These are phyloP conservation scores for Myripristis jacobus DNA, from an alignment of 2,797 vertebrate species.

Conservation along the genomic window DNA sequence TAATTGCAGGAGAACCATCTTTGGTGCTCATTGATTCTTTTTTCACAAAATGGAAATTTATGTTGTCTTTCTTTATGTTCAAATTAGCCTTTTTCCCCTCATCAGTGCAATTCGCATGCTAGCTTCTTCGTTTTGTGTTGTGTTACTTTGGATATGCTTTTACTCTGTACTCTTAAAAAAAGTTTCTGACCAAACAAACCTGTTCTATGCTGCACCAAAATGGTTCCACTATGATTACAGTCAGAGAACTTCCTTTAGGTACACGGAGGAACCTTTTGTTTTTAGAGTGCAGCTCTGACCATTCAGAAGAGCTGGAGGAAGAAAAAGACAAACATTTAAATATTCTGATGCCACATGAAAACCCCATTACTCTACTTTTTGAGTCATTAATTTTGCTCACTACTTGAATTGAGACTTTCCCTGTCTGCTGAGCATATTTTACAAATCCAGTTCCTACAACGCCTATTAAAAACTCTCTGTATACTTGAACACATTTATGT, in stretches of 20 bases:
- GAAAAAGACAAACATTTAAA: not conserved
- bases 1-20: not conserved
- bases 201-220: not conserved
- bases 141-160: too few species aligned
- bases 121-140: too few species aligned
- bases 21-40: too few species aligned
- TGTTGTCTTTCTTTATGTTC: too few species aligned
- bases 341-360: slow-evolving; percentile 9
- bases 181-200: not conserved
- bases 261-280: slow-evolving; percentile 27
- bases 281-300: slow-evolving; percentile 47
- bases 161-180: too few species aligned
- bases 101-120: too few species aligned
- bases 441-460: slow-evolving; percentile 6
- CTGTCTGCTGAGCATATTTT: not conserved
- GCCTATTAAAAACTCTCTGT: not conserved
- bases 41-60: too few species aligned
- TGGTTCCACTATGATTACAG: not conserved
- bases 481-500: slow-evolving; percentile 34
- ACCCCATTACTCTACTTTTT: slow-evolving; percentile 13
- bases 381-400: too few species aligned
- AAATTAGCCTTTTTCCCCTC: too few species aligned
- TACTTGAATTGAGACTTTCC: too few species aligned
- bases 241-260: not conserved
- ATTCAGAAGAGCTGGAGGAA: slow-evolving; percentile 51